Base-by-base conservation (phyloP, 37 sponge, comb jelly and placozoan species). In the Petrosia ficiformis region DNA sequence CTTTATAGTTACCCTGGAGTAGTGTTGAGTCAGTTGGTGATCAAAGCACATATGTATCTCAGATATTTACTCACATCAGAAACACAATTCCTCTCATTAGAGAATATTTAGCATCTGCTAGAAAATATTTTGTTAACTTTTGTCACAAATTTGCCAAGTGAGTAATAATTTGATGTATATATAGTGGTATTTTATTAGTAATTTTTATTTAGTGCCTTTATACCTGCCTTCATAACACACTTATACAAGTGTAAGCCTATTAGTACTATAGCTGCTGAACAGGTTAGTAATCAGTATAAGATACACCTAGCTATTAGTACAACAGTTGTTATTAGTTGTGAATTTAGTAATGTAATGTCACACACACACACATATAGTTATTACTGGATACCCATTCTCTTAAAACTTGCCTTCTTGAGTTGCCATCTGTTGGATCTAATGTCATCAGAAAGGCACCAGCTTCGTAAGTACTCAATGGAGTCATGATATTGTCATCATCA, bases 161-260 rank as follows among this genome's bases (percentile, higher is more conserved):
- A 83, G 92, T 58, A 3, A 33, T 1, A 37, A 36, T 39, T 10
- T 16, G 26, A 36, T 37, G 6, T 14, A 26, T 29, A 44, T 26
- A 72, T 5, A 24, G 6, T 52, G 4, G 28, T 14, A 8, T 44
- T 29, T 34, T 38, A 14, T n/a, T 31, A 43, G 26, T 80, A 25
- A 5, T 21, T 34, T 56, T 56, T 57, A 19, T 74, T 42, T 71
- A 95, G 95, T 68, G 73, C 80, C 4, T 90, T 94, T 70, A 81
- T 97, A 25, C 92, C 92, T 0, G 56, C 70, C 2, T 93, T 94
- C 44, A 88, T 97, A 68, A 94, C 81, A 30, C 77, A 84, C 70
- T 58, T 95, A 58, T 93, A 95, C 89, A 95, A 95, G 87, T 98
- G 99, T 77, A 93, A 96, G 61, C 99, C 96, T 19, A 83, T 98